Conservation (phyloP, 1,140 invertebrate genomes). For the Zaprionus africanus region DNA sequence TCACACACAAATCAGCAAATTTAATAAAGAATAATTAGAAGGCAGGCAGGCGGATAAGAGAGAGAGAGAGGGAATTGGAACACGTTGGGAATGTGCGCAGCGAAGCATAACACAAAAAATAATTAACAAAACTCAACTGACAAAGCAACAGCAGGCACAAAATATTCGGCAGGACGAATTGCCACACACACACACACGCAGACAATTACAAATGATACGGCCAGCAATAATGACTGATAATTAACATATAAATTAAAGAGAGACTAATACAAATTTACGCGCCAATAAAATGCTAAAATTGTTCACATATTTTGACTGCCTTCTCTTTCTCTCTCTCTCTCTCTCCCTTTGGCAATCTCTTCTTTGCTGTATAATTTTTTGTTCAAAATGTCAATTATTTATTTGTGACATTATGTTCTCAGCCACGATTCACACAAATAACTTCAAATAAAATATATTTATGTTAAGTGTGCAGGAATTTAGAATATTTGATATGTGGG, state of each 20-base stretch:
- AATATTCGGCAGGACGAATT: conserved; percentile 34
- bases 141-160: conserved; percentile 59
- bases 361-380: background rate
- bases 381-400: background rate
- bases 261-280: conserved; percentile 66
- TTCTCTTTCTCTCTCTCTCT: background rate
- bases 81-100: conserved; percentile 45
- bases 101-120: conserved; percentile 56
- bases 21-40: conserved; percentile 82
- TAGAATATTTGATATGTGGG: background rate
- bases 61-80: background rate
- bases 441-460: background rate
- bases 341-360: background rate
- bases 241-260: conserved; percentile 76
- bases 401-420: background rate
- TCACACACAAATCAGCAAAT: conserved; percentile 52
- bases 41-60: conserved; percentile 42
- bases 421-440: background rate
- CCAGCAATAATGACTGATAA: conserved; percentile 56
- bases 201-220: conserved; percentile 38
- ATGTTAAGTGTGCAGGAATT: background rate
- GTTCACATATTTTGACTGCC: conserved; percentile 6
- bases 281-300: conserved; percentile 63
- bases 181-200: background rate
- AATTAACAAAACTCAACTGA: conserved; percentile 68